These are phyloP conservation scores for Cyanistes caeruleus DNA, from an alignment of 2,113 vertebrate genomes.

Conservation along the genomic window DNA sequence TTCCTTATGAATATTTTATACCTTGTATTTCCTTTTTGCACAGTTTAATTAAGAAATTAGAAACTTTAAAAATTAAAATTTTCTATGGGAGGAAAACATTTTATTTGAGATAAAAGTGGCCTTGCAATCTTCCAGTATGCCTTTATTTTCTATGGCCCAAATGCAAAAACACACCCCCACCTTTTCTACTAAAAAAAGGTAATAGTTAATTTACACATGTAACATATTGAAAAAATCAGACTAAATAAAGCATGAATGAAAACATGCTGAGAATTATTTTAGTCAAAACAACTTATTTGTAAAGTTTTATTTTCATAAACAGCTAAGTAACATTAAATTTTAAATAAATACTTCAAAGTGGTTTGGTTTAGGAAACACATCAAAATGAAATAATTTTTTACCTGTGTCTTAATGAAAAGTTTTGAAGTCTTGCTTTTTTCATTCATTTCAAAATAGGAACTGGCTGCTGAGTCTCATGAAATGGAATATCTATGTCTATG, in stretches of 20 bases:
- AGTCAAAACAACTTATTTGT: neutral
- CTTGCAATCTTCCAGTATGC: neutral
- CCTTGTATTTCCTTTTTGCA: neutral
- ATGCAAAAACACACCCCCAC: neutral
- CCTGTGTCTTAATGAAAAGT: neutral
- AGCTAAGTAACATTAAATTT: neutral
- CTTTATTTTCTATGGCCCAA: neutral
- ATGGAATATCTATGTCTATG: neutral
- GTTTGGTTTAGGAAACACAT: neutral
- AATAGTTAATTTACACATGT: neutral
- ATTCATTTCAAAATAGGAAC: neutral
- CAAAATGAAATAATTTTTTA: neutral
- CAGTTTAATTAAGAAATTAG: neutral
- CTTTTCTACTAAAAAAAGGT: neutral
- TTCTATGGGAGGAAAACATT: neutral
- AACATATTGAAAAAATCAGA: neutral
- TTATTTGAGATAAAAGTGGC: neutral
- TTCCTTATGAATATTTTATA: slow-evolving; percentile 13
- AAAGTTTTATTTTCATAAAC: neutral
- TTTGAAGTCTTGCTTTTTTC: neutral
- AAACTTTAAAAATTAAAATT: neutral
- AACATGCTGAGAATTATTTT: neutral
- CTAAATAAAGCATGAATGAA: neutral
- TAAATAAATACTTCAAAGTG: neutral
- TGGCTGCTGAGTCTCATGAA: neutral